Conservation (phyloP, 2,888 invertebrate species). For the Ennomos fuscantarius region DNA sequence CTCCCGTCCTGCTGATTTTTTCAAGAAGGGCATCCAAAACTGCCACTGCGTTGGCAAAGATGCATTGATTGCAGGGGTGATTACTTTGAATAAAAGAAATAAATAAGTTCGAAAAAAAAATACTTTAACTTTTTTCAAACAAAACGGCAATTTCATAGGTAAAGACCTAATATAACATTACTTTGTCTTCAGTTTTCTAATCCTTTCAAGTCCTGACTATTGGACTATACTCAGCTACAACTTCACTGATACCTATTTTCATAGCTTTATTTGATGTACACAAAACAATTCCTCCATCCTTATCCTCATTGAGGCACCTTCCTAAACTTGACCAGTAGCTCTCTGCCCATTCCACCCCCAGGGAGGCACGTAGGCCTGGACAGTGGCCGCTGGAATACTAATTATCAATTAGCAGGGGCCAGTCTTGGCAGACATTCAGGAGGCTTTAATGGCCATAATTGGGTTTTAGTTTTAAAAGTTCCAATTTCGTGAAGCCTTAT, state of each 20-base stretch:
- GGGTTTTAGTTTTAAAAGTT: constrained; percentile 34
- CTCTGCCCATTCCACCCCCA: constrained; percentile 35
- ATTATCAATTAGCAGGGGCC: constrained; percentile 71
- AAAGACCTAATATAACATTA: too few species aligned
- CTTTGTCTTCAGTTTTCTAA: not conserved
- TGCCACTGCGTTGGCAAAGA: too few species aligned
- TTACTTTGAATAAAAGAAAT: too few species aligned
- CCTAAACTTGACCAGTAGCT: constrained; percentile 4
- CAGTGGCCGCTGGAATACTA: constrained; percentile 70
- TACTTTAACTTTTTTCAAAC: too few species aligned
- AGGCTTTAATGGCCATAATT: constrained; percentile 37
- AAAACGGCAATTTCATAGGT: too few species aligned
- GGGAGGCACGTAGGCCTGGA: constrained; percentile 72
- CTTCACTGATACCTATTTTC: too few species aligned
- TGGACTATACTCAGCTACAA: too few species aligned
- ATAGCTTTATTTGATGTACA: not conserved
- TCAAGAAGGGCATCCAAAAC: too few species aligned
- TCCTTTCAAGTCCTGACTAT: not conserved
- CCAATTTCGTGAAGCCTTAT: constrained; percentile 17
- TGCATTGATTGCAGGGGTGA: too few species aligned
- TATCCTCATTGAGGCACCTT: constrained; percentile 23
- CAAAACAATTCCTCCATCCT: too few species aligned
- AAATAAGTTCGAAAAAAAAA: too few species aligned
- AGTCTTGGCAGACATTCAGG: constrained; percentile 47
- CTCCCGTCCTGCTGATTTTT: too few species aligned